Evolutionary conservation across 2,797 vertebrate genomes (phyloP).

Genomic region (Menidia menidia): DNA sequence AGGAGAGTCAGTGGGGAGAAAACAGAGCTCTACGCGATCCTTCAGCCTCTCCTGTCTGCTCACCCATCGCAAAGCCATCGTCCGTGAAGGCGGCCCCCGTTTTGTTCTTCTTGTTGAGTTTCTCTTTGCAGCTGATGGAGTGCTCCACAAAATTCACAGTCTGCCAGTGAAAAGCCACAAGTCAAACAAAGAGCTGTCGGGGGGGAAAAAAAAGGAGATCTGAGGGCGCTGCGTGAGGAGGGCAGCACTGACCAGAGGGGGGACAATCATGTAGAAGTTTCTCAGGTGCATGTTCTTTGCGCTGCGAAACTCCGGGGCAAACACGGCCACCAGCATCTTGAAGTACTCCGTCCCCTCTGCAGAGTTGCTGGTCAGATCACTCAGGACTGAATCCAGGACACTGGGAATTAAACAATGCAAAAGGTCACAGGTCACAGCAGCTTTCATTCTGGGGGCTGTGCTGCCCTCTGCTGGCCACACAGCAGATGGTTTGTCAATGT

Average conservation of each 20-base stretch:
- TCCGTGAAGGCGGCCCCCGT: constrained; percentile 96
- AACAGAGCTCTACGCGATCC: too few species aligned
- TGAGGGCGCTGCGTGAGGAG: rapidly evolving
- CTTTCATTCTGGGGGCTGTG: not conserved
- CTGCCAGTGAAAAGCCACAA: constrained; percentile 72
- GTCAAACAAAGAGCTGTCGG: not conserved
- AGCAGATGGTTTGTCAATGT: too few species aligned
- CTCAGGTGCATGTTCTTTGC: constrained; percentile 96
- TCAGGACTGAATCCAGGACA: constrained; percentile 90
- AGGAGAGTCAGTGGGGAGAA: not conserved
- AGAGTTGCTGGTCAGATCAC: constrained; percentile 94
- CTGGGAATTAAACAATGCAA: constrained; percentile 53
- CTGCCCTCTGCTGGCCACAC: constrained; percentile 34
- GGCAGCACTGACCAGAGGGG: constrained; percentile 88
- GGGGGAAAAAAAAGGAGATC: not conserved
- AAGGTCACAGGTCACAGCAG: not conserved
- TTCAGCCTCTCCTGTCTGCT: constrained; percentile 44
- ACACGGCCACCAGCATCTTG: constrained; percentile 98
- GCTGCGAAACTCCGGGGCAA: constrained; percentile 95
- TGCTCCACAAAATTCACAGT: constrained; percentile 98
- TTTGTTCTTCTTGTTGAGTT: constrained; percentile 99
- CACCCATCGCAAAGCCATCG: constrained; percentile 99
- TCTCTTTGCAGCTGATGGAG: constrained; percentile 97
- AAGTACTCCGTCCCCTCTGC: constrained; percentile 98
- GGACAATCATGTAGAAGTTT: constrained; percentile 98